A percentile compares a stretch with the other conserved stretches of the same genome.
Evolutionary conservation across 2,113 vertebrate genomes (phyloP).

Genomic region (Burhinus bistriatus): DNA sequence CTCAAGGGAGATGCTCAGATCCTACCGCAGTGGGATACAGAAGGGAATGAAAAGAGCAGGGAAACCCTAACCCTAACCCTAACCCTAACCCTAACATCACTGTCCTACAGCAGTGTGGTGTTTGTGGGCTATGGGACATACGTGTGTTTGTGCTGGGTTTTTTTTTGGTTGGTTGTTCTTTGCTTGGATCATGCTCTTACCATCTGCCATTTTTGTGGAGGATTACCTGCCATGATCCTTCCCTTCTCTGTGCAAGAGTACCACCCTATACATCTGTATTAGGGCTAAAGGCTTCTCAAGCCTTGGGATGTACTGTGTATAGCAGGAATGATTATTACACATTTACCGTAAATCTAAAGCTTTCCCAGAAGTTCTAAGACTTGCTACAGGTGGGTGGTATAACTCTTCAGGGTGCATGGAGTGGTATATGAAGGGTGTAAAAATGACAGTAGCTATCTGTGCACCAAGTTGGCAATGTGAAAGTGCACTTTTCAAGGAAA

Average conservation of each 20-base stretch:
- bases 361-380: neutral
- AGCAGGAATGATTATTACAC: neutral
- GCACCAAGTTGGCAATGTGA: neutral
- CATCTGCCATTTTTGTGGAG: neutral
- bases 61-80: too few relatives aligned
- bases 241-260: neutral
- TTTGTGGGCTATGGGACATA: neutral
- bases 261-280: neutral
- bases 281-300: neutral
- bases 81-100: too few relatives aligned
- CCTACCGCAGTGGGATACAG: neutral
- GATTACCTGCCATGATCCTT: neutral
- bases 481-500: neutral
- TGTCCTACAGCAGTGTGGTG: neutral
- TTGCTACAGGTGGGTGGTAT: neutral
- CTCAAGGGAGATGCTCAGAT: neutral
- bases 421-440: neutral
- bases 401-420: neutral
- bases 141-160: neutral
- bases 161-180: neutral
- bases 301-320: accelerated
- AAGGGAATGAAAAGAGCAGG: neutral
- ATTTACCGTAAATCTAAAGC: neutral
- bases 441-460: neutral
- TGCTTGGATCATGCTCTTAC: neutral